Conservation (phyloP, 2,797 vertebrate genomes). For the Gobionotothen gibberifrons region DNA sequence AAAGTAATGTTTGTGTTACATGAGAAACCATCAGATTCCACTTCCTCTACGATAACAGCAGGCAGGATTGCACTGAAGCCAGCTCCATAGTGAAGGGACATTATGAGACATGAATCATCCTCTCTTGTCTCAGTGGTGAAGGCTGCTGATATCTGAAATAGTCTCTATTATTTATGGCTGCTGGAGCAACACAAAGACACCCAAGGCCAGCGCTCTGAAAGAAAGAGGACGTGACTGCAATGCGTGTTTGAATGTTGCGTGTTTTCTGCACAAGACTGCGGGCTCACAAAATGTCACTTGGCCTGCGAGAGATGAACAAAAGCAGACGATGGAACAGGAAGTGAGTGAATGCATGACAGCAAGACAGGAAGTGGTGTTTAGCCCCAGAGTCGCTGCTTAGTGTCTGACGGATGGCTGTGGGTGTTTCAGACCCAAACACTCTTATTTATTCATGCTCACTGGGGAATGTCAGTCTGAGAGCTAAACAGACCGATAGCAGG, state of each 20-base stretch:
- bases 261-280: background rate
- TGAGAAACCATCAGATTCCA: background rate
- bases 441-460: conserved; percentile 48
- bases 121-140: conserved; percentile 20
- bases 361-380: conserved; percentile 46
- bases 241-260: background rate
- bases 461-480: conserved; percentile 22
- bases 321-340: conserved; percentile 31
- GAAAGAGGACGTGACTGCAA: background rate
- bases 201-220: background rate
- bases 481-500: conserved; percentile 11
- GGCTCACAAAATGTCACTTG: conserved; percentile 2
- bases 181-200: conserved; percentile 34
- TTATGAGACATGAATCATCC: conserved; percentile 23
- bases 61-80: conserved; percentile 1
- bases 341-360: conserved; percentile 29
- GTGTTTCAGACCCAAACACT: conserved; percentile 24
- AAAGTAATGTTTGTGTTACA: too few species aligned
- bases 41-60: background rate
- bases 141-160: conserved; percentile 35
- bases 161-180: conserved; percentile 37
- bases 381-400: conserved; percentile 40
- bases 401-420: conserved; percentile 25
- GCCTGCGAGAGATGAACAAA: background rate
- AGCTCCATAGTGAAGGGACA: background rate